phyloP scores from a whole-genome alignment of 2,797 vertebrate genomes.

The Intellagama lesueurii region DNA sequence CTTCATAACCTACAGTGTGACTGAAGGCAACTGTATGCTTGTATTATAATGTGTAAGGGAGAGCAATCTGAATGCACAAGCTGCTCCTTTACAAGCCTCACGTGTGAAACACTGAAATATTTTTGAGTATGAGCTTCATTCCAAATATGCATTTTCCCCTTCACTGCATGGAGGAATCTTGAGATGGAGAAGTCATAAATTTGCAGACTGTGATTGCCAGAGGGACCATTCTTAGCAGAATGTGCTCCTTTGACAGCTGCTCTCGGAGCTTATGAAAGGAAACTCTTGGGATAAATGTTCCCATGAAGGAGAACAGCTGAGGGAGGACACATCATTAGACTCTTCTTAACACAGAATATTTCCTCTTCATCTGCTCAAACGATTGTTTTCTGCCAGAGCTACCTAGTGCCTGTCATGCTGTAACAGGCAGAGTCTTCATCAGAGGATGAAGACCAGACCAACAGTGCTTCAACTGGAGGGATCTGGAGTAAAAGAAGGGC shows the following conservation, averaged over 20 bases:
- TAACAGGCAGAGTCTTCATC: no score
- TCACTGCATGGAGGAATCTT: neutral
- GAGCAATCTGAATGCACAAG: neutral
- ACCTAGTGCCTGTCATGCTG: no score
- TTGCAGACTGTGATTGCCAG: neutral
- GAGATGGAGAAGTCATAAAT: constrained; percentile 8
- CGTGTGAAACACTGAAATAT: neutral
- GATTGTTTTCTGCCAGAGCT: neutral
- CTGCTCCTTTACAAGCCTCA: neutral
- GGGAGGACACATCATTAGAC: neutral
- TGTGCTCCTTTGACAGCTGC: neutral
- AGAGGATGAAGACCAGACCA: no score
- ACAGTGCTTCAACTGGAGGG: no score
- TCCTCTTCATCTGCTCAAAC: neutral
- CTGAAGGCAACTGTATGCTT: neutral
- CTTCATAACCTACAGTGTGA: neutral
- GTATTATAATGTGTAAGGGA: neutral
- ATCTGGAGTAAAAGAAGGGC: no score
- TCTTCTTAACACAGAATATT: neutral
- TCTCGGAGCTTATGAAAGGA: neutral
- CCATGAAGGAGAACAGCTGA: neutral
- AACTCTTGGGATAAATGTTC: constrained; percentile 1
- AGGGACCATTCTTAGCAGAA: neutral
- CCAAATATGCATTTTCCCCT: neutral
- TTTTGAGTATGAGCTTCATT: neutral